Base-by-base conservation (phyloP, 1,140 invertebrate species). In the Anoplolepis gracilipes region DNA sequence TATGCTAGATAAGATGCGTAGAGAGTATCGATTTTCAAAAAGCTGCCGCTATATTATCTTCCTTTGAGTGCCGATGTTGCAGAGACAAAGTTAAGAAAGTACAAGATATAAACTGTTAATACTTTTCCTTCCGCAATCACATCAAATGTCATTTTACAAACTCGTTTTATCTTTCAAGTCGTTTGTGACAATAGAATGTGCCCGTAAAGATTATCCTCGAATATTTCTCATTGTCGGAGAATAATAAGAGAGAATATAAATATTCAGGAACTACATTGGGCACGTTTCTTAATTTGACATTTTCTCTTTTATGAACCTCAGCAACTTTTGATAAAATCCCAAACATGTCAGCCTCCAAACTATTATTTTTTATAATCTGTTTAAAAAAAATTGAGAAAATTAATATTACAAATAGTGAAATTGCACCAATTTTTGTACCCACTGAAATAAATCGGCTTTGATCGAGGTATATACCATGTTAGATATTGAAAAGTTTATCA, bases 81-180 rank as follows among this genome's bases (percentile, higher is more conserved):
- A 65, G 67, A 85, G 84, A 90, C 88, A 88, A 87, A 85, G 84
- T 86, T 91, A 86, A 92, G 72, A 88, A 85, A 75, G 64, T 42
- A 49, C 33, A 62, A 87, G 85, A 90, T 46, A 46, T 91, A 91
- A 90, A 92, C 90, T 90, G 87, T 88, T 85, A 88, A 90, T 90
- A 90, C 79, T 86, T 87, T 72, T 86, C 8, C 57, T 22, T 42
- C 39, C 16, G 64, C 84, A 69, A 19, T 69, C 46, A n/a, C n/a
- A 77, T 84, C 72, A 84, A 77, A 70, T 84, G 77, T 65, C 61
- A 75, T 85, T 90, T 91, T 89, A 89, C 79, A 79, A 73, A 62
- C 89, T 85, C 79, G 57, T 53, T 30, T 30, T 70, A 11, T 30
- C 33, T 22, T 16, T 55, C 30, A 39, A 75, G 46, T 62, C 49